Conservation (phyloP, 2,797 vertebrate species). For the Enteromius afrohamiltoni region DNA sequence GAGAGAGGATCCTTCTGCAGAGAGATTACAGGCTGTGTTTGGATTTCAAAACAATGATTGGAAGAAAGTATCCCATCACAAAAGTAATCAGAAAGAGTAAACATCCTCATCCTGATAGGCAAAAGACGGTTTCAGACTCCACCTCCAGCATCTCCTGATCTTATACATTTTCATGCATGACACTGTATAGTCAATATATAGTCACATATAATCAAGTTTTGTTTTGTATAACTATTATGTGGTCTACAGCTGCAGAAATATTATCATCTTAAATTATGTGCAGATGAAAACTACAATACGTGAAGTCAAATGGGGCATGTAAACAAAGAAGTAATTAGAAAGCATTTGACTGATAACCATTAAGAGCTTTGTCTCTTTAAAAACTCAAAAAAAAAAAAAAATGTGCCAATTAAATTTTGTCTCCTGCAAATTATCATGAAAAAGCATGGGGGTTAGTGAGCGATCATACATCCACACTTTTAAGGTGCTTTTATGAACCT, state of each 20-base stretch:
- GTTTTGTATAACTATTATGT: conserved; percentile 10
- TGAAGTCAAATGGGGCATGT: background rate
- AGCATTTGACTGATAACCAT: background rate
- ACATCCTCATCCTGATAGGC: conserved; percentile 42
- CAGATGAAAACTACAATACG: background rate
- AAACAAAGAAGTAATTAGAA: background rate
- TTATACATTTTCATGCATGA: conserved; percentile 7
- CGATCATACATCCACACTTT: conserved; percentile 42
- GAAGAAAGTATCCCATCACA: conserved; percentile 50
- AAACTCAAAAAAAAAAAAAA: too few relatives aligned
- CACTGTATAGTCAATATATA: background rate
- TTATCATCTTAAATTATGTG: background rate
- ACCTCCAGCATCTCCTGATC: conserved; percentile 10
- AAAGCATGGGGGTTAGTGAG: conserved; percentile 32
- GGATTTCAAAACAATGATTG: conserved; percentile 50
- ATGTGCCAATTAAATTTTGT: conserved; percentile 3
- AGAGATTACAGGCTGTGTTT: conserved; percentile 48
- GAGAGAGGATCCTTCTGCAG: conserved; percentile 34
- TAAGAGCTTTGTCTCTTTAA: background rate
- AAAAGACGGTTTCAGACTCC: conserved; percentile 18
- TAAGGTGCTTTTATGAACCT: conserved; percentile 60
- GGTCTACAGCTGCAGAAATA: conserved; percentile 5
- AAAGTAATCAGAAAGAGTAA: conserved; percentile 42
- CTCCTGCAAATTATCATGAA: conserved; percentile 41
- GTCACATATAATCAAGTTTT: background rate